These are phyloP conservation scores for Sebastes elongatus DNA, from an alignment of 2,797 vertebrate species.

Conservation along the genomic window DNA sequence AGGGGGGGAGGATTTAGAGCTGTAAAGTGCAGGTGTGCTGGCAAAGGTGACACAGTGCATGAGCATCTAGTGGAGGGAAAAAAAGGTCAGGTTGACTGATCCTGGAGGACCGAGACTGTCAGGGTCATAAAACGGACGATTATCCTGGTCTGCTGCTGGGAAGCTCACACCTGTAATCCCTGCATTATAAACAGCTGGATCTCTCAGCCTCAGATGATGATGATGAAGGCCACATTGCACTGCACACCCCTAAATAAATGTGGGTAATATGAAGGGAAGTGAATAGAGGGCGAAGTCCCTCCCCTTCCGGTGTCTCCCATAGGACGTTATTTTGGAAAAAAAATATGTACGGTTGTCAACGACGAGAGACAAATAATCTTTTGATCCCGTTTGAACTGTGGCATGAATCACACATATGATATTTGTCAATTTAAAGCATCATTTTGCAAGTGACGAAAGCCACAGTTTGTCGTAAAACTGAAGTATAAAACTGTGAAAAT, in stretches of 20 bases:
- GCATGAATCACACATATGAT: too few species aligned
- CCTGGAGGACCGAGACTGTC: constrained; percentile 6
- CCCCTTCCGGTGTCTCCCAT: too few species aligned
- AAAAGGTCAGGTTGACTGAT: constrained; percentile 18
- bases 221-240: neutral
- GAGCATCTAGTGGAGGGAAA: neutral
- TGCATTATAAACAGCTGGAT: constrained; percentile 5
- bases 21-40: constrained; percentile 34
- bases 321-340: too few species aligned
- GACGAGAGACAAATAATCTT: fast-evolving
- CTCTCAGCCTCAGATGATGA: neutral
- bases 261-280: neutral
- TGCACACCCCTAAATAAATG: neutral
- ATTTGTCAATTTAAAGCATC: fast-evolving
- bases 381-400: too few species aligned
- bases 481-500: too few species aligned
- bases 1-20: constrained; percentile 23
- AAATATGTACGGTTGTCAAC: fast-evolving
- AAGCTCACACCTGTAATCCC: constrained; percentile 52
- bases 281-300: fast-evolving
- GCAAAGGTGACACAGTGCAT: constrained; percentile 21
- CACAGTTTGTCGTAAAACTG: too few species aligned
- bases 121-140: constrained; percentile 1
- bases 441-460: too few species aligned
- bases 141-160: neutral